A percentile compares a stretch with the other conserved stretches of the same genome.
Evolutionary conservation across 2,888 invertebrate species (phyloP).

Genomic region (Tipula vernalis): DNA sequence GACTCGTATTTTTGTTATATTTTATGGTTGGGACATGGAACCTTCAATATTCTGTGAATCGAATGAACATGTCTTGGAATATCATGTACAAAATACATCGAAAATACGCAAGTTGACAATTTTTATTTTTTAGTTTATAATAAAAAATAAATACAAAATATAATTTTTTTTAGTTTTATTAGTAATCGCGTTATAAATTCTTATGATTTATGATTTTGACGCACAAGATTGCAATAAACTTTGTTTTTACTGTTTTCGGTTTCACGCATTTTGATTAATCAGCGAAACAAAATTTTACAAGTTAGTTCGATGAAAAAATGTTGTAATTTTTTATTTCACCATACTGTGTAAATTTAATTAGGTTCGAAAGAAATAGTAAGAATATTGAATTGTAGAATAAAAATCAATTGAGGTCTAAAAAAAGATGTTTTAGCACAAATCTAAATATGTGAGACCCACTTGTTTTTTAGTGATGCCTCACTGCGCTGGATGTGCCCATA

Average conservation of each 20-base stretch:
- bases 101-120: background rate
- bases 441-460: too few species aligned
- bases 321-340: too few species aligned
- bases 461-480: too few species aligned
- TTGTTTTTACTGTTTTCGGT: background rate
- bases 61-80: background rate
- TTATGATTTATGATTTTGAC: background rate
- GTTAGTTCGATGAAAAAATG: too few species aligned
- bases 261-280: background rate
- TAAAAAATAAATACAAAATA: background rate
- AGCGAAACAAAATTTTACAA: background rate
- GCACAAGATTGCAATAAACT: background rate
- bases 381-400: too few species aligned
- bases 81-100: background rate
- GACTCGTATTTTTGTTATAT: background rate
- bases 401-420: too few species aligned
- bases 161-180: background rate
- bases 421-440: too few species aligned
- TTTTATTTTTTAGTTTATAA: background rate
- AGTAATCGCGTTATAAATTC: background rate
- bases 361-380: too few species aligned
- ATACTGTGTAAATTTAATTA: too few species aligned
- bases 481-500: too few species aligned
- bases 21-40: background rate
- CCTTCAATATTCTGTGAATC: background rate